Conservation (phyloP, 1,140 invertebrate genomes). For the Zaprionus camerounensis region DNA sequence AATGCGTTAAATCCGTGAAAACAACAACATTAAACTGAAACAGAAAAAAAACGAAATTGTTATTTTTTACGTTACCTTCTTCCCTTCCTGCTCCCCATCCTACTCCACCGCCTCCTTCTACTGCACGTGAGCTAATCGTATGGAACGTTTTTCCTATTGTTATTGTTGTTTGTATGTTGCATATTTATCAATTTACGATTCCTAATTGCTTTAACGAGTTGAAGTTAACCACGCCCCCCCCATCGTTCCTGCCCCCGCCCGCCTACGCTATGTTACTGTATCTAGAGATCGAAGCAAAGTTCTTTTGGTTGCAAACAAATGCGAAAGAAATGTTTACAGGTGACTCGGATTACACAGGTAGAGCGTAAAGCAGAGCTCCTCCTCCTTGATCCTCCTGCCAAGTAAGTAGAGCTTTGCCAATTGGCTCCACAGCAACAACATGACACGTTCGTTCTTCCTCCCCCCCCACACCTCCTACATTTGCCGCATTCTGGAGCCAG, state of each 20-base stretch:
- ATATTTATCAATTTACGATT: constrained; percentile 11
- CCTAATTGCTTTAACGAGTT: constrained; percentile 37
- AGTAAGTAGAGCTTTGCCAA: constrained; percentile 28
- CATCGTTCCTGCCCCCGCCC: neutral
- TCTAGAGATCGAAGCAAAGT: constrained; percentile 19
- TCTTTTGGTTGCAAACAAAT: constrained; percentile 77
- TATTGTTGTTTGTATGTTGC: constrained; percentile 48
- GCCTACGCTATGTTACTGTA: constrained; percentile 34
- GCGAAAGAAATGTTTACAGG: constrained; percentile 61
- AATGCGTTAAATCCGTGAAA: constrained; percentile 11
- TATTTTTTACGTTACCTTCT: constrained; percentile 17
- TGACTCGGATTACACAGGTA: constrained; percentile 26
- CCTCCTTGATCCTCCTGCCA: constrained; percentile 1
- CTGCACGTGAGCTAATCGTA: constrained; percentile 62
- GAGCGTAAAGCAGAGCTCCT: neutral
- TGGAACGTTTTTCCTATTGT: constrained; percentile 24
- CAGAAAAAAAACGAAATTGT: constrained; percentile 23
- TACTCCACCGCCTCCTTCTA: constrained; percentile 7
- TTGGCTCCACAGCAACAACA: constrained; percentile 5
- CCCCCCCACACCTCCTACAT: neutral
- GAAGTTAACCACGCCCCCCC: constrained; percentile 5
- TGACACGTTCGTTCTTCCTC: neutral
- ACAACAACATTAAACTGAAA: constrained; percentile 26
- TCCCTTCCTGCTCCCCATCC: neutral
- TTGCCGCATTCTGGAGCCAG: neutral